phyloP scores from a whole-genome alignment of 2,113 vertebrate genomes.

The Origma solitaria region DNA sequence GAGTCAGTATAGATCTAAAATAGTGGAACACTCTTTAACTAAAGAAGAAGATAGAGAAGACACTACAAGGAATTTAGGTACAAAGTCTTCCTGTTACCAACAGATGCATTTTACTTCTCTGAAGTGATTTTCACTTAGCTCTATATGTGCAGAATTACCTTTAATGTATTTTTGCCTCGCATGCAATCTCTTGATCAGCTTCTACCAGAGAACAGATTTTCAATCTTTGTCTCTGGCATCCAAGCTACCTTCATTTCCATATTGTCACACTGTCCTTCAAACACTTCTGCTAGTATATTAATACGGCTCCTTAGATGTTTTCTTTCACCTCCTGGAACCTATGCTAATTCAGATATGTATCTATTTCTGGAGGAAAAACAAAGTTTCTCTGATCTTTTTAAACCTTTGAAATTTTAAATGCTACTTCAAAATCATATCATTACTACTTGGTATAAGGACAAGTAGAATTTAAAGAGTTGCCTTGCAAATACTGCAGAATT shows the following conservation, averaged over 20 bases:
- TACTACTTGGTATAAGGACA: background rate
- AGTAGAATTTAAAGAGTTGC: background rate
- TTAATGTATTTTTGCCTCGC: background rate
- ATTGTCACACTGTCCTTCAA: background rate
- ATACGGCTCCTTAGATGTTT: background rate
- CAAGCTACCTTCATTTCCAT: background rate
- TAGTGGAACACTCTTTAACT: background rate
- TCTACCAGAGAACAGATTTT: background rate
- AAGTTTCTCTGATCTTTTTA: background rate
- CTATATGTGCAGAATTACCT: background rate
- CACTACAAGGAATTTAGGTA: background rate
- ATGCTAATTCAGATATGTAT: background rate
- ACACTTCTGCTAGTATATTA: background rate
- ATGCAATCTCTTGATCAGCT: background rate
- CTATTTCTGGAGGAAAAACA: background rate
- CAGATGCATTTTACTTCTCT: background rate
- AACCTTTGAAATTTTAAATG: background rate
- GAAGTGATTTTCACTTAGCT: background rate
- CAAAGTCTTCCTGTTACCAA: background rate
- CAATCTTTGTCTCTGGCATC: background rate
- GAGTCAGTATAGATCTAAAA: background rate
- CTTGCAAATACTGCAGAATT: background rate
- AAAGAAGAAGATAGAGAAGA: background rate
- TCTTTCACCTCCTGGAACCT: background rate
- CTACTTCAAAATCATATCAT: background rate